phyloP scores from a whole-genome alignment of 2,113 vertebrate species.

The Narcine bancroftii region DNA sequence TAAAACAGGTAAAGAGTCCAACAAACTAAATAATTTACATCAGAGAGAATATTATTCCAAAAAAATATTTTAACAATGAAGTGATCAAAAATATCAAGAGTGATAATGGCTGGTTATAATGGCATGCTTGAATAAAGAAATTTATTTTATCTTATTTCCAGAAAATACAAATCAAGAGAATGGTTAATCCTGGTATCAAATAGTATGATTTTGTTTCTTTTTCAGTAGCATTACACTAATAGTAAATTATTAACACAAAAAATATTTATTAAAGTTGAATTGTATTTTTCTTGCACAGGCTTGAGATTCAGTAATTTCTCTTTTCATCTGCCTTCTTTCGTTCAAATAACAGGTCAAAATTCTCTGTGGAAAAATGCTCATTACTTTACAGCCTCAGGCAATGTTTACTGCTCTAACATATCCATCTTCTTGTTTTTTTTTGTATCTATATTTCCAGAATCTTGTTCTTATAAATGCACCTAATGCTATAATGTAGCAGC shows the following conservation, averaged over 20 bases:
- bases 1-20: conserved; percentile 12
- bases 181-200: conserved; percentile 59
- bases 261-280: conserved; percentile 60
- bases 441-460: conserved; percentile 71
- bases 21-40: neutral
- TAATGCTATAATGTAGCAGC: conserved; percentile 76
- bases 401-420: conserved; percentile 71
- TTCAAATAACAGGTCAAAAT: conserved; percentile 84
- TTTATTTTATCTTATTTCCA: neutral
- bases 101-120: conserved; percentile 8
- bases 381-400: conserved; percentile 93
- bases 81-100: conserved; percentile 30
- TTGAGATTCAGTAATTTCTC: conserved; percentile 36
- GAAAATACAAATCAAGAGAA: conserved; percentile 24
- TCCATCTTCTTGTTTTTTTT: conserved; percentile 70
- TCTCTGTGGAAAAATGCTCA: conserved; percentile 89
- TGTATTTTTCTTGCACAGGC: conserved; percentile 36
- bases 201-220: conserved; percentile 74
- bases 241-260: conserved; percentile 98
- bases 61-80: neutral
- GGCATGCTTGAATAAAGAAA: conserved; percentile 27
- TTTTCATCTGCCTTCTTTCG: conserved; percentile 37
- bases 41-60: neutral
- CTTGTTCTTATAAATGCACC: conserved; percentile 58
- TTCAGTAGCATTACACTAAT: conserved; percentile 95